Conservation (phyloP, 1,140 invertebrate species). For the Trichonephila inaurata region DNA sequence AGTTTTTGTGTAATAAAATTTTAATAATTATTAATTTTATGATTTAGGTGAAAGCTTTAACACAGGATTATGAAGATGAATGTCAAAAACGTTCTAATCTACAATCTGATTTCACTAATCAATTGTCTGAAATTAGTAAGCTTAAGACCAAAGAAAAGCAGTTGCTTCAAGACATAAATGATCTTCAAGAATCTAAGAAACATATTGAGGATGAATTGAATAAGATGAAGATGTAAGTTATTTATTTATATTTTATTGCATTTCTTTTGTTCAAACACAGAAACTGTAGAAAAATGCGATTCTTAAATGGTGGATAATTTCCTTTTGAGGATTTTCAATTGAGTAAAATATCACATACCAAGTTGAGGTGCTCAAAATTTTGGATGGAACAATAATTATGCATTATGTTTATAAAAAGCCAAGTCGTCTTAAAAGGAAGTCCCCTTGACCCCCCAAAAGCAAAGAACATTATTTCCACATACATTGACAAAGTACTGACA, state of each 20-base stretch:
- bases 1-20: not conserved
- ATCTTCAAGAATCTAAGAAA: constrained; percentile 87
- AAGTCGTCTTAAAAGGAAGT: too few species aligned
- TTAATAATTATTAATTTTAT: constrained; percentile 68
- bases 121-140: constrained; percentile 87
- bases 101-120: constrained; percentile 87
- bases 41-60: constrained; percentile 86
- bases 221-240: constrained; percentile 86
- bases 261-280: not conserved
- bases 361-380: too few species aligned
- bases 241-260: not conserved
- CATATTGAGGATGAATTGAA: constrained; percentile 90
- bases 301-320: too few species aligned
- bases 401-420: too few species aligned
- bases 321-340: too few species aligned
- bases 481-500: too few species aligned
- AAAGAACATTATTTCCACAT: too few species aligned
- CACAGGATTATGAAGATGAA: constrained; percentile 94
- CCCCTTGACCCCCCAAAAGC: too few species aligned
- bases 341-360: too few species aligned
- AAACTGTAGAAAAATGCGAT: too few species aligned
- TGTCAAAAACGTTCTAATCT: constrained; percentile 88
- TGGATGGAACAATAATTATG: too few species aligned
- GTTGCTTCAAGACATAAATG: constrained; percentile 86
- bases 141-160: constrained; percentile 89